Evolutionary conservation across 2,113 vertebrate genomes (phyloP).

Genomic region (Phasianus colchicus): DNA sequence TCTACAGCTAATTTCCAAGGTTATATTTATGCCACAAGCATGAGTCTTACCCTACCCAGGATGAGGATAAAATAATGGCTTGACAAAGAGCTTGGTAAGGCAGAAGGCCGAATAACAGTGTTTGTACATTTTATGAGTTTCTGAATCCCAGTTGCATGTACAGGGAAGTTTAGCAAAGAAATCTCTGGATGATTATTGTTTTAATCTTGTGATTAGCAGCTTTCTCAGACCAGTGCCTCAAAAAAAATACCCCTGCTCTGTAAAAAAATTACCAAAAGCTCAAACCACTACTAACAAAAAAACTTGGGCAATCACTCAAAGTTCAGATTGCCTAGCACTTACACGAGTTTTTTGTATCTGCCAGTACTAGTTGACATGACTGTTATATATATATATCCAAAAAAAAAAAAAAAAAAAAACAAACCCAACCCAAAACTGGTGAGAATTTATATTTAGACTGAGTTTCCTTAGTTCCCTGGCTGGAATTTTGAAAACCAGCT

Average conservation of each 20-base stretch:
- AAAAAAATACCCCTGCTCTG: neutral
- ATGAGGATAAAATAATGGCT: neutral
- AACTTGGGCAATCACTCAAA: neutral
- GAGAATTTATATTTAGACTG: constrained; percentile 21
- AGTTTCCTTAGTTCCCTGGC: constrained; percentile 24
- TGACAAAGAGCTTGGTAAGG: neutral
- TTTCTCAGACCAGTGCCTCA: neutral
- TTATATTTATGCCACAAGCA: neutral
- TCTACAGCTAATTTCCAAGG: neutral
- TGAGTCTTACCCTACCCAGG: neutral
- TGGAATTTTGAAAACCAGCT: constrained; percentile 49
- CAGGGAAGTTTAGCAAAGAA: neutral
- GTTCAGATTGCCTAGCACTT: neutral
- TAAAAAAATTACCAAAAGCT: neutral
- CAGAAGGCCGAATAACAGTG: neutral
- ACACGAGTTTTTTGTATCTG: neutral
- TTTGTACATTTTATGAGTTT: neutral
- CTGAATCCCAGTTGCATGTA: neutral
- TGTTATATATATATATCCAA: neutral
- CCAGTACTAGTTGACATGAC: neutral
- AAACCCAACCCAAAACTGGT: neutral
- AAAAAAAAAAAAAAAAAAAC: too few relatives aligned
- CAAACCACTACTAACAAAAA: neutral
- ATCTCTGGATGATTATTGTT: rapidly evolving
- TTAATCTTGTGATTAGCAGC: neutral